These are phyloP conservation scores for Polydrusus pterygomalis DNA, from an alignment of 2,888 invertebrate species.

Conservation along the genomic window DNA sequence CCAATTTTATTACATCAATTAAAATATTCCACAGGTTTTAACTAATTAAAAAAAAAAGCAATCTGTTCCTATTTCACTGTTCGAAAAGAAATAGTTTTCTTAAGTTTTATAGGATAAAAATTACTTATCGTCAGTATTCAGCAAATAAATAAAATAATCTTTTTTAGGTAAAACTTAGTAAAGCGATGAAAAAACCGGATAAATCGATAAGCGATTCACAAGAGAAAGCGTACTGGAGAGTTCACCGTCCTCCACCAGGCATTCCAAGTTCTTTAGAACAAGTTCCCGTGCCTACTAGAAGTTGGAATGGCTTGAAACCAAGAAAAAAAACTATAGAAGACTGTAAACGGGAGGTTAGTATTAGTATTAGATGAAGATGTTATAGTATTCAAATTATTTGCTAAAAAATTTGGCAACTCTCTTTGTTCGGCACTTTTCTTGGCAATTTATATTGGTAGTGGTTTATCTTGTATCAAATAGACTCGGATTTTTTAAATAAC, in stretches of 20 bases:
- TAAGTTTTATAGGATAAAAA: no score
- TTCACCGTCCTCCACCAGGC: conserved; percentile 94
- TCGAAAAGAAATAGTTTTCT: no score
- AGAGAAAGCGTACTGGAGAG: conserved; percentile 98
- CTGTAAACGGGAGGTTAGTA: conserved; percentile 83
- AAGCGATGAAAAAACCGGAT: conserved; percentile 96
- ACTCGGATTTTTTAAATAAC: no score
- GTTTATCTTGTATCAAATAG: no score
- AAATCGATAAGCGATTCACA: conserved; percentile 97
- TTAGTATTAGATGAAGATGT: no score
- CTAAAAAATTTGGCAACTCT: no score
- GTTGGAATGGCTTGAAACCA: conserved; percentile 80
- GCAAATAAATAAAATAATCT: neutral
- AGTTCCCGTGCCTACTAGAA: conserved; percentile 87
- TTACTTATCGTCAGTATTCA: neutral
- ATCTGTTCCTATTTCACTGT: neutral
- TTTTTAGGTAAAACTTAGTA: conserved; percentile 86
- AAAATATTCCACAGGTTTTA: no score
- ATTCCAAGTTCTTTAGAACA: conserved; percentile 89
- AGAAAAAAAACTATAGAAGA: conserved; percentile 86
- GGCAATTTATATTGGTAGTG: no score
- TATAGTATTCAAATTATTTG: no score
- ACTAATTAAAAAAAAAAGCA: no score
- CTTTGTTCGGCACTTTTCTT: no score
- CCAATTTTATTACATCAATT: no score